phyloP scores from a whole-genome alignment of 2,888 invertebrate species.

The Cantharis rustica region DNA sequence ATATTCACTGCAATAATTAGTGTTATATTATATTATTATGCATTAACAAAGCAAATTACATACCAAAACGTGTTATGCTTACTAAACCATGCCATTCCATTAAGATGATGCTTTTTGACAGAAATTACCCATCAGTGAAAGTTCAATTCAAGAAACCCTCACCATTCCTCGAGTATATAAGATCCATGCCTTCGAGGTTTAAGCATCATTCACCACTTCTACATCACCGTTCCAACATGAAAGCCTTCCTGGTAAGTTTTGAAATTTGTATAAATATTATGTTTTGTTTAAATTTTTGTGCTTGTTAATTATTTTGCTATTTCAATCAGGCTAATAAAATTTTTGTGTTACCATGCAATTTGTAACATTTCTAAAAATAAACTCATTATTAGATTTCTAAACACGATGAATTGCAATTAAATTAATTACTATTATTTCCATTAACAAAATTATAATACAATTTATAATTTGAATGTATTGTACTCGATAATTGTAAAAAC shows the following conservation, averaged over 20 bases:
- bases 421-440: neutral
- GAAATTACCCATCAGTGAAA: conserved; percentile 21
- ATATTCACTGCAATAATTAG: neutral
- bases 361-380: neutral
- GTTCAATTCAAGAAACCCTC: conserved; percentile 11
- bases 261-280: neutral
- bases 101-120: neutral
- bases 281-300: neutral
- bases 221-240: conserved; percentile 9
- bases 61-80: conserved; percentile 21
- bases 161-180: conserved; percentile 7
- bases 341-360: neutral
- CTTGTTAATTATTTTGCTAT: no score
- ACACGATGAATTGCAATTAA: neutral
- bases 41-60: conserved; percentile 19
- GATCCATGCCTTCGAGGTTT: neutral
- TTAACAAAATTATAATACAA: neutral
- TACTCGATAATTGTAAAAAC: neutral
- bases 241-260: conserved; percentile 16
- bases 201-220: conserved; percentile 19
- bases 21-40: neutral
- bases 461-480: neutral
- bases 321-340: no score
- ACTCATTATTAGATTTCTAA: neutral
- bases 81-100: conserved; percentile 20